Evolutionary conservation across 2,888 invertebrate species (phyloP), one percentile per base, ranked within the genome.

Genomic region (Lasioglossum marginatum): DNA sequence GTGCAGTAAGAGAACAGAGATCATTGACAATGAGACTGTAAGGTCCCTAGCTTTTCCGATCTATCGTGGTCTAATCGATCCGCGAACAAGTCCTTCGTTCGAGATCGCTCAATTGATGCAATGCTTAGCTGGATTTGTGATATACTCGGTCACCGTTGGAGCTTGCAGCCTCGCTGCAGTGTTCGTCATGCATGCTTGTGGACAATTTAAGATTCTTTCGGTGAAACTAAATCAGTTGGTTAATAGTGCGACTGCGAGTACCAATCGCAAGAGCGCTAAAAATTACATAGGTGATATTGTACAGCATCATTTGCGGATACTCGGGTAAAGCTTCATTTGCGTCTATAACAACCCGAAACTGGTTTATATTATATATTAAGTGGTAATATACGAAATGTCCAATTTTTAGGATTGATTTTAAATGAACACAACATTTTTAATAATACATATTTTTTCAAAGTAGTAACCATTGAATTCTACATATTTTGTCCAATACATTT

Each of bases 141-240:
- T 93, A 16, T 93, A 93, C 60, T 92, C 94, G 0, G 90, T 94
- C 1, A 94, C 93, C 0, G 90, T 93, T 23, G 90, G 92, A 0
- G 88, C 92, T 1, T 94, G 94, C 71, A 91, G 94, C 48, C 82
- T 94, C 2, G 92, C 93, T 0, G 94, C 93, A 0, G 89, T 92
- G 5, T 93, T 94, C n/a, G 93, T 90, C 2, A 92, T 93, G 83
- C 94, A 94, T 72, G 92, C 92, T 1, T 94, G 94, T 48, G 94
- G 93, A 5, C 94, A 94, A n/a, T 90, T 93, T 1, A 89, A 89
- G 27, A 92, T 94, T 23, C 89, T 94, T 4, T 85, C 89, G 66
- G 34, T 23, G 0, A 87, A 89, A 16, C 73, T 94, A 37, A 79
- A 89, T 2, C 84, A 85, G 37, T 82, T 92, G 10, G 88, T 93